A percentile compares a stretch with the other conserved stretches of the same genome.
Conservation (phyloP, 2,113 vertebrate genomes). For the Hyaena hyaena region DNA sequence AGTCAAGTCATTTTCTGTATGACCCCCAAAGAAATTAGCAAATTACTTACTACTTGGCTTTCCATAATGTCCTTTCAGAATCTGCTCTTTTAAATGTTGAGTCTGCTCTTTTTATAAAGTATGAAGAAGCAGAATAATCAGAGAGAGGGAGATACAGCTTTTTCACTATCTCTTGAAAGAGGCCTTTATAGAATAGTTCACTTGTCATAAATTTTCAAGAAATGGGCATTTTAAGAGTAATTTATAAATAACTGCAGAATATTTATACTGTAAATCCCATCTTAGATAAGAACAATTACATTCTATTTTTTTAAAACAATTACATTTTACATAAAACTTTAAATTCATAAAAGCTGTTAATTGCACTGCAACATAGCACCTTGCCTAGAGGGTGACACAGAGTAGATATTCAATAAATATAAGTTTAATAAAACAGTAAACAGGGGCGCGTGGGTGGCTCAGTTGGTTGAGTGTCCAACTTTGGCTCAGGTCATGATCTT, state of each 20-base stretch:
- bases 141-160: background rate
- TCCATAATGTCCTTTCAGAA: background rate
- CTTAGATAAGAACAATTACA: background rate
- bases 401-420: background rate
- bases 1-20: conserved; percentile 1
- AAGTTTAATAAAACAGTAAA: conserved; percentile 10
- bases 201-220: conserved; percentile 11
- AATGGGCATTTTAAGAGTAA: background rate
- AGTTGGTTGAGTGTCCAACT: too few species aligned
- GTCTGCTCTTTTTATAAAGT: background rate
- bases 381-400: background rate
- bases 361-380: background rate
- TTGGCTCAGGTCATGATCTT: too few species aligned
- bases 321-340: conserved; percentile 7
- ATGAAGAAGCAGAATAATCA: background rate
- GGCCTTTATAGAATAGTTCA: background rate
- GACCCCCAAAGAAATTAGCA: background rate
- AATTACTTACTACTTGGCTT: background rate
- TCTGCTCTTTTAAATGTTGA: background rate
- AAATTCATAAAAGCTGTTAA: conserved; percentile 11
- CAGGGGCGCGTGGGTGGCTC: background rate
- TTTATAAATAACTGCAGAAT: background rate
- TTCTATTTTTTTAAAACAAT: background rate
- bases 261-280: background rate
- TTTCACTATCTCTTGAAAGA: background rate